Base-by-base conservation (phyloP, 2,797 vertebrate species). In the Notamacropus eugenii region DNA sequence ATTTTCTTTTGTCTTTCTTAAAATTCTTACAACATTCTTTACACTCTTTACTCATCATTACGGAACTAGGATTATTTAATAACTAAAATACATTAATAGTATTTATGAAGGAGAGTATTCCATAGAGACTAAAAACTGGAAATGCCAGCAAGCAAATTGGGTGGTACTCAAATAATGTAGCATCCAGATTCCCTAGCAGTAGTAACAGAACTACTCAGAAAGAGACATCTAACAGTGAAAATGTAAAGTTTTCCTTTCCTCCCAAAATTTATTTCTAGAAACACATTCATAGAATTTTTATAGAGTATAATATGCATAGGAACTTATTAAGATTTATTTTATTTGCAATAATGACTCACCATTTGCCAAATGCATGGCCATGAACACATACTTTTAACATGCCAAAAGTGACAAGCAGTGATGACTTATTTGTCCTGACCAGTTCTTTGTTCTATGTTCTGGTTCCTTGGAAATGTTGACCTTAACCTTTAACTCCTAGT, bases 401-500 rank as follows among this genome's bases (percentile, higher is more conserved):
- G n/a, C 94, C 94, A 93, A 93, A 14, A 57, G 92, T 90, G 54
- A 92, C 0, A 91, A 87, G 59, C 74, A 96, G 94, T 52, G 58
- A 29, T 90, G 67, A 55, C 92, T 92, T 55, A 62, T 93, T 96
- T 90, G 93, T 91, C 54, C 4, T 96, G 94, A 57, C 92, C 95
- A 94, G 59, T 96, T 93, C 91, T 96, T 95, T 95, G 56, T 29
- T 91, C 90, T 31, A 5, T 22, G 31, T n/a, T 92, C 96, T 90
- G 0, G 62, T 94, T 97, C 91, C 94, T 90, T 90, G 10, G 96
- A 97, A 96, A 62, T 96, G 95, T 93, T 50, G 46, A 57, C 54
- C 95, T 97, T 97, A 94, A 97, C 96, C 96, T 96, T 96, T 96
- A 93, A 96, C 56, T 97, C 93, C 96, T 19, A 12, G 52, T 92